Percentiles rank a stretch among this genome's conserved stretches.
phyloP scores from a whole-genome alignment of 1,140 invertebrate genomes.

The Pollicipes pollicipes region DNA sequence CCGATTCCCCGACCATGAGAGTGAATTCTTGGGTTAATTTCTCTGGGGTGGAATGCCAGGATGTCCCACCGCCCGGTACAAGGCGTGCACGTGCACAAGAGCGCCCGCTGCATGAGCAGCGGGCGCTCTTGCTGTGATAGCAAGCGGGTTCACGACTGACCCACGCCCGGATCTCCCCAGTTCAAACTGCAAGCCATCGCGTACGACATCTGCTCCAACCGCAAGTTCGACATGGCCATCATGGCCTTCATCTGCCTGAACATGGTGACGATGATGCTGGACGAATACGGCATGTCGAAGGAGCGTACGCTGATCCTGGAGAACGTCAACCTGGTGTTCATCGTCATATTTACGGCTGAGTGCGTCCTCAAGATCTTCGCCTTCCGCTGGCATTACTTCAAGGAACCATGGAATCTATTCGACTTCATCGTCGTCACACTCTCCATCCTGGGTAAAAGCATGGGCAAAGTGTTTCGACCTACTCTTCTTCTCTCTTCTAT shows the following conservation, averaged over 20 bases:
- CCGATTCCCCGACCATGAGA: too few species aligned
- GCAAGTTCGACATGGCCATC: constrained; percentile 98
- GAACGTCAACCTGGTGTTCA: constrained; percentile 90
- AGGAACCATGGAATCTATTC: constrained; percentile 98
- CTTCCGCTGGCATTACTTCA: constrained; percentile 93
- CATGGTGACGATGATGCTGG: constrained; percentile 96
- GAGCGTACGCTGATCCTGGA: constrained; percentile 66
- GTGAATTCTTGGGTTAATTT: too few species aligned
- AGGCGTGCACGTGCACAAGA: too few species aligned
- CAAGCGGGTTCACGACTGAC: too few species aligned
- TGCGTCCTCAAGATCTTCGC: constrained; percentile 95
- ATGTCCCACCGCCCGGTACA: too few species aligned
- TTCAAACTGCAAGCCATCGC: constrained; percentile 87
- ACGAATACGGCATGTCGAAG: constrained; percentile 76
- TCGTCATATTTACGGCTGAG: constrained; percentile 93
- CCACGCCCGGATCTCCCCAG: too few species aligned
- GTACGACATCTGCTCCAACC: constrained; percentile 92
- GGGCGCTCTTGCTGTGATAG: too few species aligned
- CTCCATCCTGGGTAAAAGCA: constrained; percentile 72
- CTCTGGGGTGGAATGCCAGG: too few species aligned
- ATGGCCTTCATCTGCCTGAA: constrained; percentile 98
- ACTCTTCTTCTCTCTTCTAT: too few species aligned
- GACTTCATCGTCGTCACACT: constrained; percentile 97
- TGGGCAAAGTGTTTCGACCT: too few species aligned
- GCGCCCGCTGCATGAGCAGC: too few species aligned